Percentiles rank a stretch among this genome's conserved stretches.
Conservation (phyloP, 2,797 vertebrate species). For the Masticophis lateralis region DNA sequence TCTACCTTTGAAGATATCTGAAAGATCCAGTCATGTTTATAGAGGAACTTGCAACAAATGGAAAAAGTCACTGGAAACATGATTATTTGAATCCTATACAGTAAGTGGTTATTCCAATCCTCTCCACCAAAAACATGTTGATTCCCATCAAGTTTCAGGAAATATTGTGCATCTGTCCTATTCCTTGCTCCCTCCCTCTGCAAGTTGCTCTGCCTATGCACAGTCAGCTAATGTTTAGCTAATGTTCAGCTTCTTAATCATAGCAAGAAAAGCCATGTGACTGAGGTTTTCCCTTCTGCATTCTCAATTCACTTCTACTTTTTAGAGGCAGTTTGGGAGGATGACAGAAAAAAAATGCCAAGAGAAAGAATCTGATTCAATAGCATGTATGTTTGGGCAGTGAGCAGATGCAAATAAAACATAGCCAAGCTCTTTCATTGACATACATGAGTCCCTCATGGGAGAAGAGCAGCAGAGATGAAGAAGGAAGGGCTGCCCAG, state of each 20-base stretch:
- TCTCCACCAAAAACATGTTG: not conserved
- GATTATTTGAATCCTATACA: not conserved
- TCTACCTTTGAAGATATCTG: not conserved
- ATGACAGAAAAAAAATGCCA: not conserved
- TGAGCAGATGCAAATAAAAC: not conserved
- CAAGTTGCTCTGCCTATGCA: not conserved
- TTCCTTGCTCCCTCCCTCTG: rapidly evolving
- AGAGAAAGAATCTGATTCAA: not conserved
- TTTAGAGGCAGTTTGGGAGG: not conserved
- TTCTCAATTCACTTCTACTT: not conserved
- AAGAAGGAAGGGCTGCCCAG: constrained; percentile 44
- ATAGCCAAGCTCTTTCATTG: not conserved
- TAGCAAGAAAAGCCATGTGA: not conserved
- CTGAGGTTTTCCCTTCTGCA: not conserved
- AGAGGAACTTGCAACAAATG: not conserved
- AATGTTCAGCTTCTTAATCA: not conserved
- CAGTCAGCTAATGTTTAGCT: not conserved
- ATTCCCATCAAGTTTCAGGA: not conserved
- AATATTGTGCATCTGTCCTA: not conserved
- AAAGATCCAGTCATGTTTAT: not conserved
- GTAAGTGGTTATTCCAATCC: not conserved
- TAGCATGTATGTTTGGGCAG: not conserved
- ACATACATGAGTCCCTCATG: constrained; percentile 76
- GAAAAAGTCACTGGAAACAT: not conserved
- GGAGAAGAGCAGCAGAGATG: constrained; percentile 79